Evolutionary conservation across 92 coral and sea anemone species (phyloP).

Genomic region (Parazoanthus darwini): DNA sequence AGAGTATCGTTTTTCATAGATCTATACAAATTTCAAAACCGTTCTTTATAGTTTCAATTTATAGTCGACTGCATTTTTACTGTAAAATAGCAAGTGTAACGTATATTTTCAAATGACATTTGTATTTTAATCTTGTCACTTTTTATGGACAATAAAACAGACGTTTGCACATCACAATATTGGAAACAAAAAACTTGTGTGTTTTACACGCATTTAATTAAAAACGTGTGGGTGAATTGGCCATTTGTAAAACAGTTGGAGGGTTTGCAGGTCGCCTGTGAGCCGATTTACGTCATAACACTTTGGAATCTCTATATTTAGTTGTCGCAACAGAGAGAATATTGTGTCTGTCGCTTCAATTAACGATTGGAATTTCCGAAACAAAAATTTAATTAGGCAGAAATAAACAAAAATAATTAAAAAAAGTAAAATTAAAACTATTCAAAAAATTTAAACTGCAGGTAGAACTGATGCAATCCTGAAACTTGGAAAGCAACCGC

Average conservation of each 20-base stretch:
- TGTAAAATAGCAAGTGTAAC: not conserved
- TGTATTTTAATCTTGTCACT: not conserved
- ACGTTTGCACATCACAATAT: too few relatives aligned
- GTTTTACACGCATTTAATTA: not conserved
- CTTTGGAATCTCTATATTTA: slow-evolving; percentile 21
- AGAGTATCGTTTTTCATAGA: too few relatives aligned
- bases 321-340: not conserved
- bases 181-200: not conserved
- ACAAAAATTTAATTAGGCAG: slow-evolving; percentile 33
- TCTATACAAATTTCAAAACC: too few relatives aligned
- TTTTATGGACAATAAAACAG: not conserved
- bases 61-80: too few relatives aligned
- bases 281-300: slow-evolving; percentile 32
- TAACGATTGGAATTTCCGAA: slow-evolving; percentile 41
- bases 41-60: too few relatives aligned
- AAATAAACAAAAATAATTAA: slow-evolving; percentile 5
- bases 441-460: not conserved
- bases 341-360: not conserved
- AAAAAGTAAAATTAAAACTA: not conserved
- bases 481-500: not conserved
- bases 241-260: not conserved
- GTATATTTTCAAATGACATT: too few relatives aligned
- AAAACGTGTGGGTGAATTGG: not conserved
- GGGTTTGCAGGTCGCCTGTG: not conserved
- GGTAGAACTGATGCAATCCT: not conserved